Conservation (phyloP, 2,113 vertebrate species). For the Psilopogon haemacephalus region DNA sequence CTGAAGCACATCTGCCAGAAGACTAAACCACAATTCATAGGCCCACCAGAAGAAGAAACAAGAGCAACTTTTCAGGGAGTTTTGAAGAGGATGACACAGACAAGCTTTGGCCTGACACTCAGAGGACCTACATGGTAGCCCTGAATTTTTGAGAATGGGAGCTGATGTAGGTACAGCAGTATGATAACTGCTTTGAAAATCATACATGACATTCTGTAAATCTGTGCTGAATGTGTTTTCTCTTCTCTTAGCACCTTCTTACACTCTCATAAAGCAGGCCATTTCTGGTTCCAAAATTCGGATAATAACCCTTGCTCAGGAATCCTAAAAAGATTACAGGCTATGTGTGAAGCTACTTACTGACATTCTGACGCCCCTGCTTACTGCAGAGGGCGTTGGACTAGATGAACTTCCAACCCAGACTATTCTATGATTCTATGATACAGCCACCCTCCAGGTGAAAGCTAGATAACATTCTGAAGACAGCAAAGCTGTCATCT, state of each 20-base stretch:
- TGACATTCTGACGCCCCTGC: neutral
- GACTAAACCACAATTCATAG: neutral
- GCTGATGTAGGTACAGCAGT: neutral
- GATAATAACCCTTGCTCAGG: neutral
- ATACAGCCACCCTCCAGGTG: neutral
- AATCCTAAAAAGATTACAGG: neutral
- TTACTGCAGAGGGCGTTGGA: no score
- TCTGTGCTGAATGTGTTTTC: neutral
- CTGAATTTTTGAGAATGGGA: neutral
- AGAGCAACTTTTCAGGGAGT: neutral
- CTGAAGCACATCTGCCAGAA: neutral
- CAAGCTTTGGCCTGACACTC: neutral
- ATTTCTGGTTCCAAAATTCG: neutral
- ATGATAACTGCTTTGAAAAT: neutral
- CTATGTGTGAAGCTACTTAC: neutral
- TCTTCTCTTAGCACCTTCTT: neutral
- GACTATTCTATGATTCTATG: no score
- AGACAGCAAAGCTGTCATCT: neutral
- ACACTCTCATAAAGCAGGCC: neutral
- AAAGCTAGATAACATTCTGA: neutral
- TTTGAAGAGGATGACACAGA: neutral
- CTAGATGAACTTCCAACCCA: no score
- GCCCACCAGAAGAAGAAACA: neutral
- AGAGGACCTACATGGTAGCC: neutral
- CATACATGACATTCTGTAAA: neutral